Conservation (phyloP, 2,888 invertebrate genomes). For the Pollenia labialis region DNA sequence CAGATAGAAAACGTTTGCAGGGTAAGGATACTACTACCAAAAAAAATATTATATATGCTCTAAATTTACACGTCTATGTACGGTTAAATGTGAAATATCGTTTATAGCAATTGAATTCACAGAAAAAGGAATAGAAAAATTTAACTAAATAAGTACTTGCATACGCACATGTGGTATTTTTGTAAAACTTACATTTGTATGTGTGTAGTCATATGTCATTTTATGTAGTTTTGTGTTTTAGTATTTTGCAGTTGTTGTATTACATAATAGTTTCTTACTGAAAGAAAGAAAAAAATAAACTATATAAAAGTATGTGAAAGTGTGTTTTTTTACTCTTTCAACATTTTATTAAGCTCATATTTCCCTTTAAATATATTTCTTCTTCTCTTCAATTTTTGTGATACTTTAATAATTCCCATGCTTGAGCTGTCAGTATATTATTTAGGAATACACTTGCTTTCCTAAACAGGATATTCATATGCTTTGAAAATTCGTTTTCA, state of each 20-base stretch:
- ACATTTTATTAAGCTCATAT: conserved; percentile 5
- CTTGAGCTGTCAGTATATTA: conserved; percentile 74
- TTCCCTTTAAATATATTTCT: background rate
- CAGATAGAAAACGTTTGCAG: too few species aligned
- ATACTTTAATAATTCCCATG: conserved; percentile 79
- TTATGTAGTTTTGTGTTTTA: conserved; percentile 40
- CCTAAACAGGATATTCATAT: conserved; percentile 77
- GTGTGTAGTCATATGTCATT: background rate
- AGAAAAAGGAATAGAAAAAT: background rate
- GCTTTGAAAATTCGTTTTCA: conserved; percentile 19
- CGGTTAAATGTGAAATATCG: conserved; percentile 9
- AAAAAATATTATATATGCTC: conserved; percentile 8
- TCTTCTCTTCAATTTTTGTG: conserved; percentile 23
- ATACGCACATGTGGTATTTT: conserved; percentile 28
- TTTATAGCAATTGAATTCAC: conserved; percentile 27
- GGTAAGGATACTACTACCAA: too few species aligned
- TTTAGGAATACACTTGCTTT: conserved; percentile 75
- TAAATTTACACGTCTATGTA: conserved; percentile 17
- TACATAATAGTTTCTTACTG: conserved; percentile 24
- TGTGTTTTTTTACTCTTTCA: conserved; percentile 11
- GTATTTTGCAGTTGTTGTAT: conserved; percentile 36
- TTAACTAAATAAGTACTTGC: conserved; percentile 19
- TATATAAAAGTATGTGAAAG: background rate
- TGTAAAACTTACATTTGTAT: background rate
- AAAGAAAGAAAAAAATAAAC: background rate